These are phyloP conservation scores for Tigriopus japonicus DNA, from an alignment of 1,140 invertebrate genomes.

Conservation along the genomic window DNA sequence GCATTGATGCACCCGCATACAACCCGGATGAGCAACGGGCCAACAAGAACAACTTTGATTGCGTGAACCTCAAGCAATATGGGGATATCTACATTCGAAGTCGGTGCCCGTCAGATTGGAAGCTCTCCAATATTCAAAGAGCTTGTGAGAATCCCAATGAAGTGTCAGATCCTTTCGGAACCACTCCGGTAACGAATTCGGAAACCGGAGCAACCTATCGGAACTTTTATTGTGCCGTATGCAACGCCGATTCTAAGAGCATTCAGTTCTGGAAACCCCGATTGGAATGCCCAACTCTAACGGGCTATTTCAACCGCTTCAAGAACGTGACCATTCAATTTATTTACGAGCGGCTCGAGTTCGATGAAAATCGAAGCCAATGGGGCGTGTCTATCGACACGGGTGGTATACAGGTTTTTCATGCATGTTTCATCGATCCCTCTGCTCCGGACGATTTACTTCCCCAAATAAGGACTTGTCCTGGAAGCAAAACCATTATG, in stretches of 20 bases:
- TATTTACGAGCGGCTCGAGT: constrained; percentile 19
- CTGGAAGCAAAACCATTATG: constrained; percentile 17
- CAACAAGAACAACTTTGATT: constrained; percentile 22
- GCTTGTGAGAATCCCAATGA: constrained; percentile 20
- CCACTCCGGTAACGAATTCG: constrained; percentile 28
- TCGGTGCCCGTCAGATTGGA: constrained; percentile 27
- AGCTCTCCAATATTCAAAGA: constrained; percentile 18
- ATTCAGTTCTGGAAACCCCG: constrained; percentile 27
- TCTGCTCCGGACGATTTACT: constrained; percentile 22
- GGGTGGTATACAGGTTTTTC: constrained; percentile 17
- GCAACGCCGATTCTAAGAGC: constrained; percentile 26
- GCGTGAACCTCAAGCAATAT: constrained; percentile 26
- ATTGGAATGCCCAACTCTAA: constrained; percentile 25
- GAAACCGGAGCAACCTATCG: constrained; percentile 30
- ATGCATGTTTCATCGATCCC: constrained; percentile 22
- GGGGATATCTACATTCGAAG: constrained; percentile 30
- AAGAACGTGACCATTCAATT: constrained; percentile 18
- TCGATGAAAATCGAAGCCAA: constrained; percentile 17
- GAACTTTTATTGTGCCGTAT: constrained; percentile 36
- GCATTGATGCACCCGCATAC: constrained; percentile 27
- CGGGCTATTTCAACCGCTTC: constrained; percentile 13
- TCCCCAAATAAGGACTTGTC: constrained; percentile 22
- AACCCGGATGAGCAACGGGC: constrained; percentile 21
- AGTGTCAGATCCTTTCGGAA: constrained; percentile 25
- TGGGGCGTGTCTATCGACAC: constrained; percentile 22